phyloP scores from a whole-genome alignment of 2,113 vertebrate genomes.

The Corythoichthys haematopterus region DNA sequence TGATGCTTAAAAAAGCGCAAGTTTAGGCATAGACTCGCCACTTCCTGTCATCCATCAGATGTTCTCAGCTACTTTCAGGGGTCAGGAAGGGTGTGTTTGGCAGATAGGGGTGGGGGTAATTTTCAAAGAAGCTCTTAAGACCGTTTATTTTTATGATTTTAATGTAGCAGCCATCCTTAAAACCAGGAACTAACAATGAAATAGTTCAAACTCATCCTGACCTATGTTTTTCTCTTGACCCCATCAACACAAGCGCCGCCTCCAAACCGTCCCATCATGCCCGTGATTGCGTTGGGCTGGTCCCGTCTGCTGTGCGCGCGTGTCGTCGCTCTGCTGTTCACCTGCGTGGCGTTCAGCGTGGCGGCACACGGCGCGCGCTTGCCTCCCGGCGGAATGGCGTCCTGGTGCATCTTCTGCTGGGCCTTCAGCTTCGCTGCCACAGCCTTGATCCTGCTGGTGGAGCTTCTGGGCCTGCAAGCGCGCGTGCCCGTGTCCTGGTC shows the following conservation, averaged over 20 bases:
- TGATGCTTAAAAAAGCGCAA: neutral
- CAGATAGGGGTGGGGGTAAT: neutral
- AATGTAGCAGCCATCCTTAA: no score
- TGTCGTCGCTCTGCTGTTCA: constrained; percentile 71
- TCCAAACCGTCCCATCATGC: constrained; percentile 53
- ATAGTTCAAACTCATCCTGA: neutral
- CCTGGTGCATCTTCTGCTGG: constrained; percentile 84
- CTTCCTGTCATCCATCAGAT: neutral
- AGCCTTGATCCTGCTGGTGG: constrained; percentile 76
- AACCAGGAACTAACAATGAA: neutral
- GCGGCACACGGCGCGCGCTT: constrained; percentile 28
- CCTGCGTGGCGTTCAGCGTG: constrained; percentile 77
- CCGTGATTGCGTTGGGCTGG: constrained; percentile 50
- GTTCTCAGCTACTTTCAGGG: neutral
- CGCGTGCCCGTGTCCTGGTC: constrained; percentile 77
- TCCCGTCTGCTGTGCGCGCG: constrained; percentile 74
- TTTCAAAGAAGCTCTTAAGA: neutral
- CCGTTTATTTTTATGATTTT: no score
- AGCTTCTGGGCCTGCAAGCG: constrained; percentile 66
- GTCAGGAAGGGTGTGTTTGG: neutral
- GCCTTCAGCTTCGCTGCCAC: constrained; percentile 78
- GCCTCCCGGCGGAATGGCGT: neutral
- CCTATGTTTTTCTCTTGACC: neutral
- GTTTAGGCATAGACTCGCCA: neutral
- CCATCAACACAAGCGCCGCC: neutral